phyloP scores from a whole-genome alignment of 2,797 vertebrate species.

The Anguilla anguilla region DNA sequence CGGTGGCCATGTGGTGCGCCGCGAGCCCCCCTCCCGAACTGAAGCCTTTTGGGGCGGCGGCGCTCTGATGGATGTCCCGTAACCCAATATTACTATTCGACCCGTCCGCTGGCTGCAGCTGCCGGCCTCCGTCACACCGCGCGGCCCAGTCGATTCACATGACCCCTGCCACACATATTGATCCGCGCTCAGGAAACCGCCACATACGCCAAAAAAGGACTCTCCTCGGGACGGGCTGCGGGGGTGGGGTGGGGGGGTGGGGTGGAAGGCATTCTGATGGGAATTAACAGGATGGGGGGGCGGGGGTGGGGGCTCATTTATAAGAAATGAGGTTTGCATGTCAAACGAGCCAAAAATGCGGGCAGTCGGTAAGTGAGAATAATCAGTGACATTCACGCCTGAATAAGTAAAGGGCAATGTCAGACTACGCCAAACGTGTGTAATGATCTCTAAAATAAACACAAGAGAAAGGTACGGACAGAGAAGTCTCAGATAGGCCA shows the following conservation, averaged over 20 bases:
- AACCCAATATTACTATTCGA: slow-evolving; percentile 70
- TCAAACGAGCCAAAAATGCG: not conserved
- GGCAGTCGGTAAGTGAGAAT: not conserved
- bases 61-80: slow-evolving; percentile 77
- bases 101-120: slow-evolving; percentile 69
- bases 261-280: not conserved
- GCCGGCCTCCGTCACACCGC: slow-evolving; percentile 72
- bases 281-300: not conserved
- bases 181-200: slow-evolving; percentile 55
- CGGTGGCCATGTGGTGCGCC: slow-evolving; percentile 64
- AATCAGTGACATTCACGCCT: not conserved
- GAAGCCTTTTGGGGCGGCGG: slow-evolving; percentile 63
- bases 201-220: slow-evolving; percentile 2
- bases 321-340: not conserved
- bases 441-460: not conserved
- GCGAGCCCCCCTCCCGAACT: slow-evolving; percentile 39
- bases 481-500: not conserved
- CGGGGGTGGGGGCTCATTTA: not conserved
- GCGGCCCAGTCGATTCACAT: slow-evolving; percentile 69
- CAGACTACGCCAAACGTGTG: not conserved
- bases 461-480: not conserved
- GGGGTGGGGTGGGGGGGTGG: too few species aligned
- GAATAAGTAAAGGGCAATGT: not conserved
- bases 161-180: slow-evolving; percentile 64
- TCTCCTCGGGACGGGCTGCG: not conserved